These are phyloP conservation scores for Lemur catta DNA, from an alignment of 2,797 vertebrate species.

Conservation along the genomic window DNA sequence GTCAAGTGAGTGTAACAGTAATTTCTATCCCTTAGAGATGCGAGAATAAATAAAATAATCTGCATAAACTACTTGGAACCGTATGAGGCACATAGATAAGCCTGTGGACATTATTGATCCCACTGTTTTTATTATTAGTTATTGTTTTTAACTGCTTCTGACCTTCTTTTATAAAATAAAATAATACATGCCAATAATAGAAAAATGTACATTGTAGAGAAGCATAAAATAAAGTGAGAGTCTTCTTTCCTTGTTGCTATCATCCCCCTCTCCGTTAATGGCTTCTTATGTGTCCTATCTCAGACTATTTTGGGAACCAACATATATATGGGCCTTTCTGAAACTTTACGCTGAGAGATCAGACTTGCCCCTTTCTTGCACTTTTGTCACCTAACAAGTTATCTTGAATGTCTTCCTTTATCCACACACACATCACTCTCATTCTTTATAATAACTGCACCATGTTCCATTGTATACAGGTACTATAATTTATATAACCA, in stretches of 20 bases:
- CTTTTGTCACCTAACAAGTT: background rate
- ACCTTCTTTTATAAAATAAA: conserved; percentile 8
- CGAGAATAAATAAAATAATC: conserved; percentile 13
- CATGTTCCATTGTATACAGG: background rate
- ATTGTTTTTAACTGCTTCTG: background rate
- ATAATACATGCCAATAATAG: background rate
- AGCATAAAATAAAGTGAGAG: background rate
- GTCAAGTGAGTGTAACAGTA: background rate
- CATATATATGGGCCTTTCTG: background rate
- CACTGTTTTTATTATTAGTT: background rate
- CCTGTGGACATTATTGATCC: background rate
- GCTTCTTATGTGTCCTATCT: background rate
- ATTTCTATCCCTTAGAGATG: background rate
- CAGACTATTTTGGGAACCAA: background rate
- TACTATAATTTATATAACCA: background rate
- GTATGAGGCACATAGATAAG: background rate
- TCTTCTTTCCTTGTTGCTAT: background rate
- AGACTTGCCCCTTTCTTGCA: background rate
- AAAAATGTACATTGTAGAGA: background rate
- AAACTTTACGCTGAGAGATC: background rate
- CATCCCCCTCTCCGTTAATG: background rate
- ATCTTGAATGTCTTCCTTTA: background rate
- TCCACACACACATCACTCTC: background rate
- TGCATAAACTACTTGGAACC: background rate
- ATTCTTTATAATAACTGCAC: background rate